These are phyloP conservation scores for Octodon degus DNA, from an alignment of 2,113 vertebrate genomes.

Conservation along the genomic window DNA sequence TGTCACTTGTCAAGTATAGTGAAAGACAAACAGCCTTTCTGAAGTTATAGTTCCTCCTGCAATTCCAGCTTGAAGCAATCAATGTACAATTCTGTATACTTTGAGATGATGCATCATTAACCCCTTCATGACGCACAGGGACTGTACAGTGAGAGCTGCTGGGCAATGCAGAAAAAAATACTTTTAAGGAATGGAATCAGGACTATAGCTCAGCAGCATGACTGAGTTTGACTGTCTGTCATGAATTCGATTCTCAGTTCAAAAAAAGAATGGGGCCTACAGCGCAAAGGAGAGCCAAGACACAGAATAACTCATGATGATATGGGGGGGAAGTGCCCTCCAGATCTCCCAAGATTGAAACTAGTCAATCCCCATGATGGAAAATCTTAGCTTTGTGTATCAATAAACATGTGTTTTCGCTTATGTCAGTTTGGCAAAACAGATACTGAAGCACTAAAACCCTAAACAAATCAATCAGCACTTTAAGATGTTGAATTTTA, in stretches of 20 bases:
- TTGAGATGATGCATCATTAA: too few relatives aligned
- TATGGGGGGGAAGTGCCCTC: background rate
- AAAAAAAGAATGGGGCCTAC: too few relatives aligned
- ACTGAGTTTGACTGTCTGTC: too few relatives aligned
- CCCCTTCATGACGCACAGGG: too few relatives aligned
- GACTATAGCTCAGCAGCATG: too few relatives aligned
- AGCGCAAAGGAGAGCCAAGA: background rate
- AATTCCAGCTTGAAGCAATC: background rate
- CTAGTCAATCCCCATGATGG: background rate
- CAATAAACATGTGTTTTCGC: background rate
- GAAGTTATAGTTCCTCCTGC: background rate
- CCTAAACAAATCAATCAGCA: background rate
- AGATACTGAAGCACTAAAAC: background rate
- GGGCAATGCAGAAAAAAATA: too few relatives aligned
- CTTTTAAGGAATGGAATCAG: too few relatives aligned
- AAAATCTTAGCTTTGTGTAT: background rate
- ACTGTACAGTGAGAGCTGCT: too few relatives aligned
- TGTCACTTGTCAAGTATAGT: background rate
- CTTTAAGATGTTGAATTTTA: background rate
- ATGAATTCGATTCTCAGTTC: background rate
- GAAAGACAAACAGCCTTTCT: background rate
- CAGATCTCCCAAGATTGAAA: background rate
- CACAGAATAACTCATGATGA: background rate
- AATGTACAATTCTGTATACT: background rate
- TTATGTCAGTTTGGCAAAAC: background rate